Evolutionary conservation across 2,888 invertebrate species (phyloP), one percentile per base, ranked within the genome.

Genomic region (Leucophora obtusa): DNA sequence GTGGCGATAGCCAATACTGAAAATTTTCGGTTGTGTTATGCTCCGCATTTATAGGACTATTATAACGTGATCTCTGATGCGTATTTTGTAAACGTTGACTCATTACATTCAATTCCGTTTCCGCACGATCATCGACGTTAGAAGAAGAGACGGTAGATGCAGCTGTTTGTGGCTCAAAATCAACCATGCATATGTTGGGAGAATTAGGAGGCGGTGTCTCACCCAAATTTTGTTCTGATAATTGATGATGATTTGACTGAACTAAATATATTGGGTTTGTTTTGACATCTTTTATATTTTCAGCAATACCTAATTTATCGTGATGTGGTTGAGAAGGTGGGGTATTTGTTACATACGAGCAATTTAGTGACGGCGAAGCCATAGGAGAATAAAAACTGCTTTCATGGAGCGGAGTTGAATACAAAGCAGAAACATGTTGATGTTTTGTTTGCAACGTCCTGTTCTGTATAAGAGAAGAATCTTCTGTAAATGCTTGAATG

Each of bases 321-420:
- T 72, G 68, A 43, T 74, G 68, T 14, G 63, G 63, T 24, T 82
- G 68, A 35, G 77, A 54, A 38, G 77, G 74, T 62, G 79, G 60
- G 82, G 76, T 78, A 59, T 79, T 66, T 50, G 78, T 54, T 21
- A 78, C 38, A 75, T 88, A 84, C 24, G 85, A 86, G 73, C 88
- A 87, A 73, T 86, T 87, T 1, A 86, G 81, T 1, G 87, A 88
- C 47, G 89, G 89, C 9, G 89, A 89, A 68, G 86, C 86, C 87
- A 88, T 88, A 50, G 88, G 80, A 72, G 54, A 69, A 73, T 82
- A 78, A 56, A 82, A 51, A 18, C 83, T 85, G 35, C 86, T 85
- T 65, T 87, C 79, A 35, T 66, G 71, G 85, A 83, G 54, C 84
- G 87, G 85, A 58, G 87, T 86, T 11, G 87, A 84, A 51, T 87